These are phyloP conservation scores for Carcharodon carcharias DNA, from an alignment of 2,797 vertebrate genomes.

Conservation along the genomic window DNA sequence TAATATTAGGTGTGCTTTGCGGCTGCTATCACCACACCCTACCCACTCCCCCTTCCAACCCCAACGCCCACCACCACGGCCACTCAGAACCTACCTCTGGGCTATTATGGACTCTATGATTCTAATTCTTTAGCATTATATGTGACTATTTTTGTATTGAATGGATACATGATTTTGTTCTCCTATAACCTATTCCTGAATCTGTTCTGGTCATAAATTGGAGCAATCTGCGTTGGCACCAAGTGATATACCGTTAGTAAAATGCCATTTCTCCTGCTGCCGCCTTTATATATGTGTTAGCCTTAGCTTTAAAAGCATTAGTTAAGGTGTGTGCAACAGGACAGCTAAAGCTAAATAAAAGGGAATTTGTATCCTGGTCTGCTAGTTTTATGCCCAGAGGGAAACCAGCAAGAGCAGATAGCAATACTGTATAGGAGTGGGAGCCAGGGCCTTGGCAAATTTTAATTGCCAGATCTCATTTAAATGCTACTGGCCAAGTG, in stretches of 20 bases:
- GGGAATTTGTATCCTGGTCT: neutral
- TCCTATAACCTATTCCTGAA: neutral
- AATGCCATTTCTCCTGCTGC: neutral
- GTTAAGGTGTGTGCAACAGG: too few species aligned
- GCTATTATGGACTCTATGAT: neutral
- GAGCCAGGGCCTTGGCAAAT: neutral
- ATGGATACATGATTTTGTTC: neutral
- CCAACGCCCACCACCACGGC: neutral
- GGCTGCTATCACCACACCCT: too few species aligned
- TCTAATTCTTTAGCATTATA: neutral
- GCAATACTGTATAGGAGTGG: neutral
- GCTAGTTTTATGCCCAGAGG: neutral
- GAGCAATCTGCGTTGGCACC: neutral
- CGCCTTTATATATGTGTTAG: neutral
- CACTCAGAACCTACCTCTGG: neutral
- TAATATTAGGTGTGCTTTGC: neutral
- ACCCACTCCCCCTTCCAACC: too few species aligned
- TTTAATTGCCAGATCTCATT: neutral
- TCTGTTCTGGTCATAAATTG: neutral
- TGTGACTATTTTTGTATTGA: neutral
- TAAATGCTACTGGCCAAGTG: neutral
- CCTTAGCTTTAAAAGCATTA: neutral
- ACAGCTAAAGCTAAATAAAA: constrained; percentile 3
- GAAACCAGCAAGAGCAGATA: neutral
- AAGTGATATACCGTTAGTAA: neutral